phyloP scores from a whole-genome alignment of 2,888 invertebrate genomes.

The Smittia aterrima region DNA sequence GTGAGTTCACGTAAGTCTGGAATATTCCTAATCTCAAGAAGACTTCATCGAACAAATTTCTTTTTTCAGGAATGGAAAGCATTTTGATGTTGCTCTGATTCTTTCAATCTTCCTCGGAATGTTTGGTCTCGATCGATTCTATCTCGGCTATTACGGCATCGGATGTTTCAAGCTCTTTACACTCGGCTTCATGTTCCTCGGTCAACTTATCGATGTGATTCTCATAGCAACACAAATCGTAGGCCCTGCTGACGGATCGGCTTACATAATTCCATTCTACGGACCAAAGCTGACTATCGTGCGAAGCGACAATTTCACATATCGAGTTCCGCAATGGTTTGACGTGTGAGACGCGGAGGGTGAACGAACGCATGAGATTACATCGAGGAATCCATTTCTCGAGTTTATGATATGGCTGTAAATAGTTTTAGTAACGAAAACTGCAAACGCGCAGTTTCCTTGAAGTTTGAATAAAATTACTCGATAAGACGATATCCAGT shows the following conservation, averaged over 20 bases:
- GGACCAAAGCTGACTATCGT: constrained; percentile 83
- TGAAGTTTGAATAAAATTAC: background rate
- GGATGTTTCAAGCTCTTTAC: constrained; percentile 94
- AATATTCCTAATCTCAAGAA: constrained; percentile 17
- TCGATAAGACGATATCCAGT: background rate
- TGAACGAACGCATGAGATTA: too few species aligned
- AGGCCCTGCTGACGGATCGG: constrained; percentile 91
- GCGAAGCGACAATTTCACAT: constrained; percentile 80
- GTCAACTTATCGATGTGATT: constrained; percentile 92
- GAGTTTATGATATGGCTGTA: background rate
- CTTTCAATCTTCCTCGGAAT: constrained; percentile 96
- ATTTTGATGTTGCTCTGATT: constrained; percentile 85
- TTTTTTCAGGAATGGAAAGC: constrained; percentile 83
- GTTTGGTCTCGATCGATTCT: constrained; percentile 97
- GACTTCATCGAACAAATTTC: too few species aligned
- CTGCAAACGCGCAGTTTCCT: background rate
- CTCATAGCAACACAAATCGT: constrained; percentile 72
- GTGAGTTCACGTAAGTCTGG: constrained; percentile 89
- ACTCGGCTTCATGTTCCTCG: constrained; percentile 92
- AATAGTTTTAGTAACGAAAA: background rate
- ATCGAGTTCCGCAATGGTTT: constrained; percentile 64
- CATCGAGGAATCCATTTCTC: too few species aligned
- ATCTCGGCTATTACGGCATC: constrained; percentile 96
- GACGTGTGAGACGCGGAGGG: constrained; percentile 1
- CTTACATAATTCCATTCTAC: constrained; percentile 82